Percentiles rank a stretch among this genome's conserved stretches.
phyloP scores from a whole-genome alignment of 2,797 vertebrate species.

The Vespertilio murinus region DNA sequence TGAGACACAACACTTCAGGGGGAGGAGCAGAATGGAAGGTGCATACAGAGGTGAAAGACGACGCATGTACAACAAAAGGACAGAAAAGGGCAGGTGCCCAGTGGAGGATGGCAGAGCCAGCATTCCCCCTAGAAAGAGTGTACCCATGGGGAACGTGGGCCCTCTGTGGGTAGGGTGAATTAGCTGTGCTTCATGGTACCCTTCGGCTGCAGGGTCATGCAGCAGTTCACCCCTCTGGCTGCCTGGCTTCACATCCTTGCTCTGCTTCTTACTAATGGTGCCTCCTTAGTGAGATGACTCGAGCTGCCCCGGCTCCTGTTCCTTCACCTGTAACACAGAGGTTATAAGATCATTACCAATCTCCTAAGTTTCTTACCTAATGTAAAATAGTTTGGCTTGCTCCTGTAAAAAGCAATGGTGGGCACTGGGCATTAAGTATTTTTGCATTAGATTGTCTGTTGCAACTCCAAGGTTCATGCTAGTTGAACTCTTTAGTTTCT shows the following conservation, averaged over 20 bases:
- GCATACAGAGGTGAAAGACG: not conserved
- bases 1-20: not conserved
- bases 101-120: not conserved
- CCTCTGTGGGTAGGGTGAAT: not conserved
- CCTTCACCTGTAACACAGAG: not conserved
- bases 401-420: not conserved
- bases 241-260: not conserved
- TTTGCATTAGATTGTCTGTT: not conserved
- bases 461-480: not conserved
- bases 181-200: rapidly evolving
- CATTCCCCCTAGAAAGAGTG: rapidly evolving
- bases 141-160: not conserved
- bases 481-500: not conserved
- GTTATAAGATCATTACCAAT: not conserved
- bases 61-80: not conserved
- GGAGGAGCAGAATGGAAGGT: not conserved
- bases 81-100: too few relatives aligned
- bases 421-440: not conserved
- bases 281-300: not conserved
- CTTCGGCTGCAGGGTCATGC: too few relatives aligned
- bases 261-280: not conserved
- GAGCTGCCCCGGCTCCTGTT: too few relatives aligned
- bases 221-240: not conserved
- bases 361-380: not conserved
- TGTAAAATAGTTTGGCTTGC: not conserved